Evolutionary conservation across 2,797 vertebrate species (phyloP), one percentile per base, ranked within the genome.

Genomic region (Xiphorhynchus erythropygius): DNA sequence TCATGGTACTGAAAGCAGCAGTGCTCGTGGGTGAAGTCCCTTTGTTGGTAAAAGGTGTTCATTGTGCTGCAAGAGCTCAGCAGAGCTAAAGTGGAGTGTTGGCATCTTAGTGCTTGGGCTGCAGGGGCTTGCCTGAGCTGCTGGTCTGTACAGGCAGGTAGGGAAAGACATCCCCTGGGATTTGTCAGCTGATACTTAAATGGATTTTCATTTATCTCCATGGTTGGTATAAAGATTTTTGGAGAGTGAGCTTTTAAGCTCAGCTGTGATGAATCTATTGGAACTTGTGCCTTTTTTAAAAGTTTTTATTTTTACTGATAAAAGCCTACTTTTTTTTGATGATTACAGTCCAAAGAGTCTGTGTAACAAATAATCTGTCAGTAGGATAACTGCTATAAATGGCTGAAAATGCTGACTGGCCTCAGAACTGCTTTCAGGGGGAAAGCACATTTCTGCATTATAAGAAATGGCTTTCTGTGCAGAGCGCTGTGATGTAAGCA

Each of bases 131-230:
- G 32, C 11, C 47, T 59, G 60, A 39, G 42, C 39, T 35, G 39
- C 76, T 2, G 3, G 8, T 59, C 70, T 82, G 7, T 3, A 5
- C 0, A 1, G 46, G 27, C 57, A 44, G 28, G 30, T 22, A 35
- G 89, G 53, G 35, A 32, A 77, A 41, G 27, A 25, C 2, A 1
- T 49, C 7, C 30, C 16, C 28, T 37, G 56, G 35, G 28, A 11
- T 92, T 49, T 59, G 39, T 50, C 0, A 0, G 18, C 59, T 80
- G 50, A 76, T 32, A 15, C 9, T 76, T 44, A 24, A 57, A 62
- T n/a, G n/a, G 17, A 11, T 73, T 87, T n/a, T 53, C 2, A 2
- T 92, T 88, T 83, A 30, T 49, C 33, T 92, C n/a, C 44, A 42
- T 25, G 44, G 30, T 9, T 37, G 10, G 60, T 75, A 13, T 0